Percentiles rank a stretch among this genome's conserved stretches.
Evolutionary conservation across 2,797 vertebrate genomes (phyloP).

Genomic region (Oryzias dopingdopingensis): DNA sequence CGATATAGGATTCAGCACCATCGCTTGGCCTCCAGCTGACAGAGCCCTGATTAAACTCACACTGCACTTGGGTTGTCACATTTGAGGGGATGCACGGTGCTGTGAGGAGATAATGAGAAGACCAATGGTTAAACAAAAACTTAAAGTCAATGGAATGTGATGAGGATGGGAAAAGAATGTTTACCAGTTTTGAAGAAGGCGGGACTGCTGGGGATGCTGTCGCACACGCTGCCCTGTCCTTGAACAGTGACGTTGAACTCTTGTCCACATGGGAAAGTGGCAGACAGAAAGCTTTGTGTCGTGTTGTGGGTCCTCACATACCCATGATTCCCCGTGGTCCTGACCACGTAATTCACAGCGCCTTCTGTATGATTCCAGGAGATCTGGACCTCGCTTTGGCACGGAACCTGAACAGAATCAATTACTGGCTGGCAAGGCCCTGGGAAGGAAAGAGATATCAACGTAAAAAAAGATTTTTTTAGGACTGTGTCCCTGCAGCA

Average conservation of each 20-base stretch:
- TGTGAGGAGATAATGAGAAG: constrained; percentile 18
- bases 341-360: constrained; percentile 56
- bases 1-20: constrained; percentile 57
- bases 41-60: constrained; percentile 44
- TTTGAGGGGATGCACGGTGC: constrained; percentile 65
- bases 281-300: constrained; percentile 34
- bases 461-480: neutral
- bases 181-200: constrained; percentile 63
- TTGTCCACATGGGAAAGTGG: constrained; percentile 68
- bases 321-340: constrained; percentile 53
- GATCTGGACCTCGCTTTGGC: constrained; percentile 56
- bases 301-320: constrained; percentile 44
- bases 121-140: neutral
- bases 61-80: constrained; percentile 46
- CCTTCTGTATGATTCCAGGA: constrained; percentile 55
- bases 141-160: neutral
- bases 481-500: no score
- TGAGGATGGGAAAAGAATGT: neutral
- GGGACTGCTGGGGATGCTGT: constrained; percentile 52
- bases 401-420: constrained; percentile 38
- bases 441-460: constrained; percentile 27
- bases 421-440: constrained; percentile 69
- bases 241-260: constrained; percentile 63
- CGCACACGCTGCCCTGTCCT: constrained; percentile 50
- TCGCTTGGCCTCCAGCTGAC: constrained; percentile 67